Evolutionary conservation across 2,797 vertebrate genomes (phyloP).

Genomic region (Psittacula derbiana): DNA sequence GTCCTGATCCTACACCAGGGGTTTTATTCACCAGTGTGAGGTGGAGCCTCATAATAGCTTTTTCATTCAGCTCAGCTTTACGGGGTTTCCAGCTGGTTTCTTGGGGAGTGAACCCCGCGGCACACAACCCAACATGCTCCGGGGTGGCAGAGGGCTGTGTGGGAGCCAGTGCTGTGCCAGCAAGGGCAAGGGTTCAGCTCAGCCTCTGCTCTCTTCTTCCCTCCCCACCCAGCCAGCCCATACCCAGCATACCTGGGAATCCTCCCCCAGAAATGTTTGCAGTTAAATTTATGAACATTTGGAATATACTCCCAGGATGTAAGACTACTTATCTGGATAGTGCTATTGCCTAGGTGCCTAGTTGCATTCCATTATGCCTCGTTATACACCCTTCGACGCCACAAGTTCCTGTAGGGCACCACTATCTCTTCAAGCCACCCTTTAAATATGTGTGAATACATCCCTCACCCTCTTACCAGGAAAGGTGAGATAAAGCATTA

Average conservation of each 20-base stretch:
- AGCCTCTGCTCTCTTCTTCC: too few relatives aligned
- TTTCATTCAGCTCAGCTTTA: background rate
- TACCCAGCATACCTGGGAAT: background rate
- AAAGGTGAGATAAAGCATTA: background rate
- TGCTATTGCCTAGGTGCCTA: background rate
- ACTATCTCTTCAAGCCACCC: background rate
- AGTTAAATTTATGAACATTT: background rate
- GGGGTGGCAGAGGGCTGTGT: fast-evolving
- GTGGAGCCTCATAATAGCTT: fast-evolving
- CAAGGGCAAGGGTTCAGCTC: fast-evolving
- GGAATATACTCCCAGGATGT: background rate
- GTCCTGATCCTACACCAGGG: background rate
- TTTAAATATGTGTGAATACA: slow-evolving; percentile 10
- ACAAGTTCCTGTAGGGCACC: background rate
- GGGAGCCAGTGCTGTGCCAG: background rate
- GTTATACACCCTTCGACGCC: background rate
- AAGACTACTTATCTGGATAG: background rate
- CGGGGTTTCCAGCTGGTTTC: background rate
- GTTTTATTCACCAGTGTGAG: background rate
- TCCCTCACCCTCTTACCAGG: background rate
- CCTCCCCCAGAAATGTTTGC: background rate
- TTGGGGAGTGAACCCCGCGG: fast-evolving
- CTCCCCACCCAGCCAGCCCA: fast-evolving
- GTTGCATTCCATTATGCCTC: background rate
- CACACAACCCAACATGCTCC: fast-evolving